phyloP scores from a whole-genome alignment of 2,888 invertebrate species.

The Drosophila antonietae region DNA sequence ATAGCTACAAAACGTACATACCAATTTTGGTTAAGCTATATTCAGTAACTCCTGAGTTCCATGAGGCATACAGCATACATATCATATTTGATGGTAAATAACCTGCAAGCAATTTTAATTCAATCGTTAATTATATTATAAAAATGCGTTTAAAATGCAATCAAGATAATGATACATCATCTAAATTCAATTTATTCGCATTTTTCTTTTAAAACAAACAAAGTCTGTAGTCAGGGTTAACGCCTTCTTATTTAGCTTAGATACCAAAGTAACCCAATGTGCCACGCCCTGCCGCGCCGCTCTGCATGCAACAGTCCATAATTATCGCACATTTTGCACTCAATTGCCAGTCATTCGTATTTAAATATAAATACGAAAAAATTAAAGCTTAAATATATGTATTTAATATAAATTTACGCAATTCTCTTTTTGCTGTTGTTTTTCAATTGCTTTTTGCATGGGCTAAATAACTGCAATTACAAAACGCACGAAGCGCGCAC shows the following conservation, averaged over 20 bases:
- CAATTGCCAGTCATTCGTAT: conserved; percentile 56
- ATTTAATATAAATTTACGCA: conserved; percentile 70
- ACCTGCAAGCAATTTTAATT: conserved; percentile 2
- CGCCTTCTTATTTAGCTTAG: conserved; percentile 32
- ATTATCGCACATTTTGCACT: conserved; percentile 72
- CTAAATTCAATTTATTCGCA: conserved; percentile 39
- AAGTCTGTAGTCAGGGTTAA: conserved; percentile 20
- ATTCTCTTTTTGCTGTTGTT: conserved; percentile 45
- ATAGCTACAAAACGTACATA: neutral
- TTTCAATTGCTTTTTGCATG: conserved; percentile 49
- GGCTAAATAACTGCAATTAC: conserved; percentile 76
- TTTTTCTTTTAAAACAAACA: neutral
- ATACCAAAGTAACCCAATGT: neutral
- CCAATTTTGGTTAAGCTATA: neutral
- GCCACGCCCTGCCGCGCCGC: neutral
- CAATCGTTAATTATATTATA: conserved; percentile 14
- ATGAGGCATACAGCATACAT: neutral
- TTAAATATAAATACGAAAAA: conserved; percentile 56
- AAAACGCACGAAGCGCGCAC: conserved; percentile 62
- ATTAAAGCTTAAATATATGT: conserved; percentile 50
- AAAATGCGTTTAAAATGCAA: conserved; percentile 20
- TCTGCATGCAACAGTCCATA: conserved; percentile 26
- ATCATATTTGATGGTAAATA: conserved; percentile 1
- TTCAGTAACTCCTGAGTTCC: conserved; percentile 4
- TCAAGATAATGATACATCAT: conserved; percentile 43